A percentile compares a stretch with the other conserved stretches of the same genome.
These are phyloP conservation scores for Drymonia ruficornis DNA, from an alignment of 2,888 invertebrate species.

Conservation along the genomic window DNA sequence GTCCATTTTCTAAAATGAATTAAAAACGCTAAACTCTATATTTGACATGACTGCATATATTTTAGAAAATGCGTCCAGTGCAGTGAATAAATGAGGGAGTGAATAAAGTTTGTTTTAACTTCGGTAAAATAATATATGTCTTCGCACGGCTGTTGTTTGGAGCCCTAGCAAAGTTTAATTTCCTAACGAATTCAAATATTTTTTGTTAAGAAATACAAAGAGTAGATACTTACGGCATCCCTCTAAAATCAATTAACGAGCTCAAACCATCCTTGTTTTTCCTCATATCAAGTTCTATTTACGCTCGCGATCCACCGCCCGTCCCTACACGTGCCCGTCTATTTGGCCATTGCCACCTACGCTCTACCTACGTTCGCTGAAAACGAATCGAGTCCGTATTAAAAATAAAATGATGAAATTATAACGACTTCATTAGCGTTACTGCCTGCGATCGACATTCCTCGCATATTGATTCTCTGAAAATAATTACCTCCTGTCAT, in stretches of 20 bases:
- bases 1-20: too few relatives aligned
- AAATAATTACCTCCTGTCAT: background rate
- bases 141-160: too few relatives aligned
- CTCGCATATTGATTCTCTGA: background rate
- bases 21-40: too few relatives aligned
- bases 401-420: background rate
- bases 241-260: constrained; percentile 1
- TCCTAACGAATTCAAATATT: background rate
- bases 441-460: background rate
- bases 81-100: too few relatives aligned
- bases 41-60: too few relatives aligned
- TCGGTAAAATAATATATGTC: too few relatives aligned
- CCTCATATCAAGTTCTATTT: background rate
- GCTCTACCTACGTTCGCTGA: background rate
- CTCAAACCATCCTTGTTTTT: background rate
- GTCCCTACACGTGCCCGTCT: background rate
- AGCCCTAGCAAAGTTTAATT: background rate
- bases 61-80: too few relatives aligned
- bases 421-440: background rate
- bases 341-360: background rate
- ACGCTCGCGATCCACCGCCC: background rate
- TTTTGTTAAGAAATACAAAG: background rate
- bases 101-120: too few relatives aligned
- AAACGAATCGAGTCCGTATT: background rate
- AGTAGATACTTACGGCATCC: background rate